Conservation (phyloP, 1,140 invertebrate genomes). For the Trypoxylus dichotomus region DNA sequence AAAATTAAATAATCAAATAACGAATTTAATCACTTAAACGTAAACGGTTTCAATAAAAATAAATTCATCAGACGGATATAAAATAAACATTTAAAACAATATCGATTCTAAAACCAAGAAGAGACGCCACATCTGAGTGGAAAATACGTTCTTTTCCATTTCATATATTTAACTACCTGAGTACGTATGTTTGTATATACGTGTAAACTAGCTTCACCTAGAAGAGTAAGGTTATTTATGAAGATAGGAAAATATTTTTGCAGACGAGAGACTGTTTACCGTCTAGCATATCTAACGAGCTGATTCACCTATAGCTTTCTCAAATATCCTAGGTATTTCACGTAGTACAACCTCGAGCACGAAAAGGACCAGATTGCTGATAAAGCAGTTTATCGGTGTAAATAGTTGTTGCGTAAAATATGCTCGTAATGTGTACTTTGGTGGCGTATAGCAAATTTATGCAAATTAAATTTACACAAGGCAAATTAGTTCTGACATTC, state of each 20-base stretch:
- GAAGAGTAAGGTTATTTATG: background rate
- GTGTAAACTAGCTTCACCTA: no score
- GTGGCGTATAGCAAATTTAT: background rate
- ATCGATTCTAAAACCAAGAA: no score
- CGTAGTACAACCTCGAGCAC: background rate
- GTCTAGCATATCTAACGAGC: background rate
- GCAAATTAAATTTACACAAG: background rate
- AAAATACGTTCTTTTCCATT: no score
- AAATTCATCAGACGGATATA: no score
- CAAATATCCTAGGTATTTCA: background rate
- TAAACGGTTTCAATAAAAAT: no score
- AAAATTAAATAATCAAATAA: no score
- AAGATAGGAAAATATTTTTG: background rate
- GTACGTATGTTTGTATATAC: no score
- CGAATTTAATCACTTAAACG: no score
- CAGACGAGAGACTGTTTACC: background rate
- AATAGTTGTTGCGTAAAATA: conserved; percentile 2
- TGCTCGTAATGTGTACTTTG: background rate
- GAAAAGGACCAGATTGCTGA: background rate
- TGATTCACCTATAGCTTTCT: background rate
- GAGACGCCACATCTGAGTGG: no score
- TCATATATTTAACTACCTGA: no score
- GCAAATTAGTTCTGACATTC: background rate
- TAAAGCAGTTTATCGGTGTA: background rate
- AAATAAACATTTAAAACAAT: no score